These are phyloP conservation scores for Odobenus rosmarus DNA, from an alignment of 2,113 vertebrate species.

Conservation along the genomic window DNA sequence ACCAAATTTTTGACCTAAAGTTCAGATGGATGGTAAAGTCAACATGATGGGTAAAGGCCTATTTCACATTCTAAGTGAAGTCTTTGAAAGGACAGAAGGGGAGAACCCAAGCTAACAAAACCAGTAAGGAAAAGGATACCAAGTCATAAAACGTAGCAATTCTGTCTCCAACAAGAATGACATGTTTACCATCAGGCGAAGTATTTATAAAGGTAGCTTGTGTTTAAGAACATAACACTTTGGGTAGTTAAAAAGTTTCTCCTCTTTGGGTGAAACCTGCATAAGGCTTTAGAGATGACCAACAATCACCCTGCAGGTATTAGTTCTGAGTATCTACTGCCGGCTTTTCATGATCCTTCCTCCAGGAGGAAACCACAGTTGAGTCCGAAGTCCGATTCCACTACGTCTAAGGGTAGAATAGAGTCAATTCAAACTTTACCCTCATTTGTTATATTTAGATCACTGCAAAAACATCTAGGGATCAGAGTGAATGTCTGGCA, in stretches of 20 bases:
- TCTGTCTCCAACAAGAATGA: not conserved
- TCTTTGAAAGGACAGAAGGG: not conserved
- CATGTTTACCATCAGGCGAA: not conserved
- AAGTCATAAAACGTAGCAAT: not conserved
- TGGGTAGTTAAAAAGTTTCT: slow-evolving; percentile 53
- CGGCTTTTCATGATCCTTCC: slow-evolving; percentile 23
- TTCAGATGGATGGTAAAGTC: not conserved
- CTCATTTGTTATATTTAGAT: slow-evolving; percentile 11
- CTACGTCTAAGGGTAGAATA: not conserved
- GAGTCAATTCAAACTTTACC: not conserved
- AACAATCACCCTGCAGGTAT: not conserved
- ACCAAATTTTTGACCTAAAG: not conserved
- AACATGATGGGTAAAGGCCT: not conserved
- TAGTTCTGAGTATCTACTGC: not conserved
- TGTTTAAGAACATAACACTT: slow-evolving; percentile 55
- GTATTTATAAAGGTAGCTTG: slow-evolving; percentile 67
- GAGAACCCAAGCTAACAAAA: not conserved
- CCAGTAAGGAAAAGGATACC: not conserved
- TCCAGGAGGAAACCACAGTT: slow-evolving; percentile 4
- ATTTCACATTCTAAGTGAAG: slow-evolving; percentile 9
- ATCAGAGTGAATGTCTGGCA: not conserved
- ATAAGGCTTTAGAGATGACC: slow-evolving; percentile 66
- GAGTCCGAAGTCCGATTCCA: slow-evolving; percentile 9
- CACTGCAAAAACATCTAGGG: not conserved
- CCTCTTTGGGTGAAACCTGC: slow-evolving; percentile 57